A percentile compares a stretch with the other conserved stretches of the same genome.
Conservation (phyloP, 2,797 vertebrate species). For the Potorous gilbertii region DNA sequence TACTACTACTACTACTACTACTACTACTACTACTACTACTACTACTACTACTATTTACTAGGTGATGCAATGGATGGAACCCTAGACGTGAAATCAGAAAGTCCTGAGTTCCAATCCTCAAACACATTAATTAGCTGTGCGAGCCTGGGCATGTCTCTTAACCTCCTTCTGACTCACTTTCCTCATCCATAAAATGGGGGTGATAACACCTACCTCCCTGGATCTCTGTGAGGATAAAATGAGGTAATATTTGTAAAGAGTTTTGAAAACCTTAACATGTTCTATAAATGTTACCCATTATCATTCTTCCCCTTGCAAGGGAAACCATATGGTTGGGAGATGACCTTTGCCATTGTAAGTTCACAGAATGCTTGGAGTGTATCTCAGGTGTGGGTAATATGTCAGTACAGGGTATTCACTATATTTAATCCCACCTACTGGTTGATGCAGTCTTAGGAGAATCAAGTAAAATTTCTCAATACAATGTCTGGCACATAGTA, state of each 20-base stretch:
- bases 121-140: neutral
- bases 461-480: neutral
- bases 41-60: neutral
- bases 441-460: neutral
- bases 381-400: too few relatives aligned
- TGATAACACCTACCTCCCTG: neutral
- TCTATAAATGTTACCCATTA: neutral
- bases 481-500: neutral
- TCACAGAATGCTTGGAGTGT: neutral
- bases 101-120: neutral
- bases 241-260: neutral
- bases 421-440: neutral
- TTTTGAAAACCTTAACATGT: neutral
- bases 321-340: neutral
- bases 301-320: neutral
- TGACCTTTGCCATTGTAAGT: neutral
- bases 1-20: too few relatives aligned
- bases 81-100: neutral
- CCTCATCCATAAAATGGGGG: neutral
- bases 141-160: slow-evolving; percentile 4
- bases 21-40: too few relatives aligned
- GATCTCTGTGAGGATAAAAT: neutral
- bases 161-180: slow-evolving; percentile 25
- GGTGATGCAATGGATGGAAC: slow-evolving; percentile 1
- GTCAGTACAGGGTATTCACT: neutral